Percentiles rank a stretch among this genome's conserved stretches.
phyloP scores from a whole-genome alignment of 2,888 invertebrate genomes.

The Maniola hyperantus region DNA sequence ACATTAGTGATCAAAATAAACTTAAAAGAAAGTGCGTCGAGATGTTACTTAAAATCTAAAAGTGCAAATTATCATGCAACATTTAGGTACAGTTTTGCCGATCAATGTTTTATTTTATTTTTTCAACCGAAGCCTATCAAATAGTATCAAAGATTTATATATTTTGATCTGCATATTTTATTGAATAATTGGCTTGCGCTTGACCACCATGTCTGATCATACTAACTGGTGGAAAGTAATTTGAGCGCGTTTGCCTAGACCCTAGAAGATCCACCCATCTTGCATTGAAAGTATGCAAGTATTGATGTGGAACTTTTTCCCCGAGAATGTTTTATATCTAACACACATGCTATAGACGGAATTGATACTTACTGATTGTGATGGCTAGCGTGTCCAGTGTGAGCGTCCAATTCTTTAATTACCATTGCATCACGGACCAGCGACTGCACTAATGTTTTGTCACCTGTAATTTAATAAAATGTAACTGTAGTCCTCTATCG shows the following conservation, averaged over 20 bases:
- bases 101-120: not conserved
- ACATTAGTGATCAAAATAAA: slow-evolving; percentile 70
- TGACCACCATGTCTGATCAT: not conserved
- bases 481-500: not conserved
- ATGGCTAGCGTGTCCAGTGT: slow-evolving; percentile 85
- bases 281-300: not conserved
- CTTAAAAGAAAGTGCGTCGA: slow-evolving; percentile 41
- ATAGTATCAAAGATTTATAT: slow-evolving; percentile 4
- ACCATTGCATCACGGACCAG: slow-evolving; percentile 95
- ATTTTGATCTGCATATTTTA: not conserved
- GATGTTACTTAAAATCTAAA: slow-evolving; percentile 35
- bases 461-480: slow-evolving; percentile 84
- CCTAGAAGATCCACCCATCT: too few species aligned
- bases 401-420: slow-evolving; percentile 91
- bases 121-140: not conserved
- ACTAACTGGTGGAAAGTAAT: not conserved
- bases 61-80: slow-evolving; percentile 39
- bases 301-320: slow-evolving; percentile 14
- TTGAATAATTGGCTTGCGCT: not conserved
- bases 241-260: not conserved
- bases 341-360: slow-evolving; percentile 55
- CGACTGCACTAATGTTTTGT: slow-evolving; percentile 94
- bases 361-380: slow-evolving; percentile 89
- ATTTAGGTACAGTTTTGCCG: slow-evolving; percentile 19
- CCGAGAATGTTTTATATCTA: slow-evolving; percentile 40